Base-by-base conservation (phyloP, 2,797 vertebrate species). In the Simalia tracyae region DNA sequence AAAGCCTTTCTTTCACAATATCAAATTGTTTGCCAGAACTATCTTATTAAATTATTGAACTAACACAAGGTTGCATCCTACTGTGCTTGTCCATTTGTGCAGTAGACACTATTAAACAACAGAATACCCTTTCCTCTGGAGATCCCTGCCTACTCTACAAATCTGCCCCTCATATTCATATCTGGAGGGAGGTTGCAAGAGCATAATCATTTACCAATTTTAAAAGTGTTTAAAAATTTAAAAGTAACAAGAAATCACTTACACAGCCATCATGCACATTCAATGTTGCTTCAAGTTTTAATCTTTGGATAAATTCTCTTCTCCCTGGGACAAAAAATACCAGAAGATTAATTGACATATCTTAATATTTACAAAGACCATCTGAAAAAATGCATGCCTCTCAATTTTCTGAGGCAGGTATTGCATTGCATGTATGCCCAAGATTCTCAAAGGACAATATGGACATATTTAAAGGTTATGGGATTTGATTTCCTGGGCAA, bases 241-340 rank as follows among this genome's bases (percentile, higher is more conserved):
- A 42, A 68, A 61, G 7, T 36, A 22, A 7, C 86, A 92, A 84
- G 46, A 90, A 88, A 72, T 95, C 93, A 99, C 99, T 99, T 98
- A 99, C 99, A 96, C 99, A 99, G 97, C 99, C 99, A 98, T 99
- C 98, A 15, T 99, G 99, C 61, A 99, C 98, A 97, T 98, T 99
- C 96, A 99, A 97, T 2, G 99, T 98, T 91, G 98, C 98, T 98
- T 99, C 99, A 97, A 99, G 98, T 98, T 99, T 99, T 96, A 99
- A 98, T 97, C 98, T 98, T 98, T 99, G 99, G 97, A 99, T 98
- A 97, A 99, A 99, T 94, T 99, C 99, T 98, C 98, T 99, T 98
- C 99, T 98, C 94, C 99, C 99, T 99, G 97, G 94, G 93, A 92
- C 96, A 96, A 94, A 96, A 98, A 88, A 92, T 93, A 87, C 17